These are phyloP conservation scores for Salpingus planirostris DNA, from an alignment of 2,888 invertebrate species.

Conservation along the genomic window DNA sequence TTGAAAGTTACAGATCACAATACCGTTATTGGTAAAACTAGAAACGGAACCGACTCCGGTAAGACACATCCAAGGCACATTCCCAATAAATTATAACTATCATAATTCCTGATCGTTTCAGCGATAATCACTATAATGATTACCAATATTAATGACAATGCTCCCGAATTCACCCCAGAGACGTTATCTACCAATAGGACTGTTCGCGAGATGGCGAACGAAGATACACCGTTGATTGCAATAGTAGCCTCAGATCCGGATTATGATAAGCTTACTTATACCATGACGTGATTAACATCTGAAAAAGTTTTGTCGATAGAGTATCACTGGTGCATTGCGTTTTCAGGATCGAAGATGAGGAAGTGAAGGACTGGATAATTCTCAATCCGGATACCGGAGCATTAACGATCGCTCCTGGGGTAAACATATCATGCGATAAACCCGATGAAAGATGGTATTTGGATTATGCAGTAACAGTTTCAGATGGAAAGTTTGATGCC, in stretches of 20 bases:
- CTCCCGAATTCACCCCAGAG: constrained; percentile 47
- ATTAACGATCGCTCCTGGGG: constrained; percentile 45
- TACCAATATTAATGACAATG: constrained; percentile 55
- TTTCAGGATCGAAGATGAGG: too few species aligned
- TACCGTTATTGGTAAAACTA: constrained; percentile 37
- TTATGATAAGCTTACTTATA: too few species aligned
- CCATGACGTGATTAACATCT: too few species aligned
- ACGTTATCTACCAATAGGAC: constrained; percentile 39
- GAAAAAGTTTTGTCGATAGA: too few species aligned
- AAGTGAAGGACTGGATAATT: constrained; percentile 42
- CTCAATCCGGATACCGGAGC: constrained; percentile 47
- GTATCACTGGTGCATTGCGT: too few species aligned
- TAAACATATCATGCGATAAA: not conserved
- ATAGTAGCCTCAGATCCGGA: constrained; percentile 54
- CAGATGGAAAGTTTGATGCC: too few species aligned
- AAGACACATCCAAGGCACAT: too few species aligned
- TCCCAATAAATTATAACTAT: too few species aligned
- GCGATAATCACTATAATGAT: constrained; percentile 51
- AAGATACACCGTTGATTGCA: constrained; percentile 47
- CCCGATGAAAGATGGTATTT: not conserved
- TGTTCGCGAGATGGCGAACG: constrained; percentile 48
- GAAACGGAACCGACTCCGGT: constrained; percentile 48
- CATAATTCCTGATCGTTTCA: too few species aligned
- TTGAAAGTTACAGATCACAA: constrained; percentile 23
- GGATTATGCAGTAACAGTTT: not conserved